Conservation (phyloP, 2,113 vertebrate genomes). For the Actenoides hombroni region DNA sequence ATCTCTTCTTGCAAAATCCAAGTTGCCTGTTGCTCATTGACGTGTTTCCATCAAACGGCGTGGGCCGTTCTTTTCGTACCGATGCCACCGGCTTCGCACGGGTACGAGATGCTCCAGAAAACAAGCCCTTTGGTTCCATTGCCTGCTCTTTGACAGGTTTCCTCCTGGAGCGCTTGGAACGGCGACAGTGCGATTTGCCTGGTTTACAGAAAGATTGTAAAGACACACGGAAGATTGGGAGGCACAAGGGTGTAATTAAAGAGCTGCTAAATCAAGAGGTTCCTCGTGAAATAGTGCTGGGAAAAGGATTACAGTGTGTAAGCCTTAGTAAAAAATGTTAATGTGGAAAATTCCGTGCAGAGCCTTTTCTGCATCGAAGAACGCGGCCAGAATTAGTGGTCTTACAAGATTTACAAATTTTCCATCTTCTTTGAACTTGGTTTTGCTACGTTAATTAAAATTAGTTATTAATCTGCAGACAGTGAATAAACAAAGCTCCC, state of each 20-base stretch:
- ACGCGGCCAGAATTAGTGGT: not conserved
- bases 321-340: not conserved
- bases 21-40: not conserved
- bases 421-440: not conserved
- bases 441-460: conserved; percentile 47
- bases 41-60: not conserved
- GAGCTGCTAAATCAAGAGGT: not conserved
- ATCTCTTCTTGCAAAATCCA: not conserved
- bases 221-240: not conserved
- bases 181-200: not conserved
- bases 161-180: not conserved
- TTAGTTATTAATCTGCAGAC: not conserved
- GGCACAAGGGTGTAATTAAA: not conserved
- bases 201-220: not conserved
- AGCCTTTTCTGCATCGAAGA: not conserved
- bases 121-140: not conserved
- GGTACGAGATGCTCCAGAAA: not conserved
- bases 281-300: not conserved
- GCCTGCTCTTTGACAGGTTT: not conserved
- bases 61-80: fast-evolving
- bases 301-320: not conserved
- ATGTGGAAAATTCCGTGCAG: not conserved
- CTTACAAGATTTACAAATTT: conserved; percentile 8
- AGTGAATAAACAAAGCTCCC: not conserved
- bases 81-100: not conserved